Base-by-base conservation (phyloP, 2,888 invertebrate genomes). In the Macrophya alboannulata region DNA sequence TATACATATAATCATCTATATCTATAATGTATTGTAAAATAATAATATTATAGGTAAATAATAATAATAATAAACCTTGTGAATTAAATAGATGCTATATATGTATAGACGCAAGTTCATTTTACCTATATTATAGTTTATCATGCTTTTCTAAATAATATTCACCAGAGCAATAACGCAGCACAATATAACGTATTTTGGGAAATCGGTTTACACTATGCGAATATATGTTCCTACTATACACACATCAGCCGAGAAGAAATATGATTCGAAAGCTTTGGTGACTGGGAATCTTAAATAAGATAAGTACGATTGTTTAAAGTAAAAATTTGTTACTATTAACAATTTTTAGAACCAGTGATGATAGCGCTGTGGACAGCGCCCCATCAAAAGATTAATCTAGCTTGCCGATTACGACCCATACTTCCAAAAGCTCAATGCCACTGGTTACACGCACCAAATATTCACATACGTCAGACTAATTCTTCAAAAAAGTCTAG, bases 311-410 rank as follows among this genome's bases (percentile, higher is more conserved):
- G 25, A 31, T 59, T 21, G 77, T 62, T 62, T 62, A 62, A 62
- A 9, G 25, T 25, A 21, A 21, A 62, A 48, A 31, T 45, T 25
- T 51, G 31, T 74, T 74, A 55, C 17, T n/a, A 43, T 85, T 84
- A 77, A 88, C 86, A 84, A 87, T 89, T 92, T 92, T 81, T 92
- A 93, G 93, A 92, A 84, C 90, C 91, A 17, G 91, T 93, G 10
- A 90, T 91, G 77, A 91, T 93, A 17, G 91, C 92, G 51, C 86
- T 92, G 37, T 93, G 93, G 93, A 90, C 92, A 43, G 88, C 90
- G 79, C 91, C 92, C 48, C 91, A 92, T 89, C 92, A 93, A 86
- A 90, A 90, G 89, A 92, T 92, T 25, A 92, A 90, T 76, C 89
- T 93, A 84, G 93, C 93, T 17, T 93, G 93, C 86, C 92, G 90